Evolutionary conservation across 1,140 invertebrate genomes (phyloP).

Genomic region (Gerris buenoi): DNA sequence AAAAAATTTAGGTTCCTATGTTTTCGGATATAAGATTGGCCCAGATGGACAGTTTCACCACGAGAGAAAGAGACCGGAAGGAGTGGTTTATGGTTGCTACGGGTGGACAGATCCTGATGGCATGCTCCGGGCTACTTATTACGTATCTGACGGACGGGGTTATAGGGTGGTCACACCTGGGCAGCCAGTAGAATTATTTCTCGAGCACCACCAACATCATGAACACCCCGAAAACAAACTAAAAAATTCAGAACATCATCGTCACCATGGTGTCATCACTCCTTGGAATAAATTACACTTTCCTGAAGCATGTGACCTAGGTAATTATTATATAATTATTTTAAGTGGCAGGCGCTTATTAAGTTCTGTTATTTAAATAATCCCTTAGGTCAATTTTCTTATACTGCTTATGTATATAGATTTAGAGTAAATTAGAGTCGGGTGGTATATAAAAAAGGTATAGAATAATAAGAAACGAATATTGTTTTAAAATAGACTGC

Average conservation of each 20-base stretch:
- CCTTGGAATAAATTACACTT: slow-evolving; percentile 44
- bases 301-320: slow-evolving; percentile 38
- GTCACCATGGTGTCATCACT: slow-evolving; percentile 37
- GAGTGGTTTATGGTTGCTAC: slow-evolving; percentile 62
- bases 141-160: slow-evolving; percentile 59
- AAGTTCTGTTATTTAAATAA: too few species aligned
- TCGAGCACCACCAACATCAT: slow-evolving; percentile 28
- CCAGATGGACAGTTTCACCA: slow-evolving; percentile 61
- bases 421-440: too few species aligned
- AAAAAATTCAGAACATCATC: slow-evolving; percentile 23
- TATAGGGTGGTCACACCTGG: slow-evolving; percentile 52
- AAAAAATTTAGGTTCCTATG: slow-evolving; percentile 16
- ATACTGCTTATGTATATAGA: too few species aligned
- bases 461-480: too few species aligned
- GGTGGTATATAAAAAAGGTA: too few species aligned
- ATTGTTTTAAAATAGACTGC: too few species aligned
- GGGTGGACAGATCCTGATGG: slow-evolving; percentile 54
- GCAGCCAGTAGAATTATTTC: slow-evolving; percentile 50
- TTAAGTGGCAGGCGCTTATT: too few species aligned
- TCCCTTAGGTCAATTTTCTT: too few species aligned
- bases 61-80: slow-evolving; percentile 51
- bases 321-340: too few species aligned
- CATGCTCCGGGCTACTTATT: slow-evolving; percentile 49
- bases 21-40: slow-evolving; percentile 35
- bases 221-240: slow-evolving; percentile 10